Conservation (phyloP, 1,140 invertebrate species). For the honey bee (Apis mellifera) region Amel_HAv3.1 CM009934.2:624501-625000, state of each 20-base stretch:
- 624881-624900: slow-evolving; percentile 70
- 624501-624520: neutral
- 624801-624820: neutral
- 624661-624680: slow-evolving; percentile 1
- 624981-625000: neutral
- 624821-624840: slow-evolving; percentile 18
- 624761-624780: neutral
- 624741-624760: neutral
- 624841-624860: slow-evolving; percentile 57
- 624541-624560: slow-evolving; percentile 3
- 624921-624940: slow-evolving; percentile 65
- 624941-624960: slow-evolving; percentile 69
- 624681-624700: slow-evolving; percentile 42
- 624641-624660: slow-evolving; percentile 17
- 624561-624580: neutral
- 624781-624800: too few species aligned
- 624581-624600: too few species aligned
- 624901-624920: slow-evolving; percentile 70
- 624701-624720: slow-evolving; percentile 34
- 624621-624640: slow-evolving; percentile 32
- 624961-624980: slow-evolving; percentile 20
- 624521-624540: slow-evolving; percentile 29
- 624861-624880: slow-evolving; percentile 63
- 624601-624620: slow-evolving; percentile 1
- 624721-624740: neutral